Conservation (phyloP, 2,888 invertebrate species). For the Anoplius nigerrimus region DNA sequence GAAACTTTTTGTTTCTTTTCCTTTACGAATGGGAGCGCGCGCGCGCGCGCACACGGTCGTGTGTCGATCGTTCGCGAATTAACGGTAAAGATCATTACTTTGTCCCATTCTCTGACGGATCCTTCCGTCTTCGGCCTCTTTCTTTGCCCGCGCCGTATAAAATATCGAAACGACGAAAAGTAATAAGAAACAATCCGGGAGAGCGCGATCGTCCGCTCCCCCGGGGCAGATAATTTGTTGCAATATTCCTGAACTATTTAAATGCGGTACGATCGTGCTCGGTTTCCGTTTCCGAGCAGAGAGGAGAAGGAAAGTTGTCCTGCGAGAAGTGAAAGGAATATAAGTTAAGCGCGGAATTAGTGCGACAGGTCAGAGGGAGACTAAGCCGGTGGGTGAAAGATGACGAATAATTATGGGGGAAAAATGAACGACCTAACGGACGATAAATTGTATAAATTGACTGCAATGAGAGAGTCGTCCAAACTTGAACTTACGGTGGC, state of each 20-base stretch:
- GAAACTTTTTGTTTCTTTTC: too few relatives aligned
- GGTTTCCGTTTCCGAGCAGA: conserved; percentile 28
- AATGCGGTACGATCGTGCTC: conserved; percentile 36
- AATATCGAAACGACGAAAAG: too few relatives aligned
- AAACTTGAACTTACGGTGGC: conserved; percentile 39
- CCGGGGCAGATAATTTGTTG: conserved; percentile 67
- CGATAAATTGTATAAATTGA: conserved; percentile 13
- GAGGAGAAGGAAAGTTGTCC: conserved; percentile 37
- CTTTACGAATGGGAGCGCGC: too few relatives aligned
- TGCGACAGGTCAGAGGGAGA: neutral
- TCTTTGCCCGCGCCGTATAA: neutral
- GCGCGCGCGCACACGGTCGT: conserved; percentile 25
- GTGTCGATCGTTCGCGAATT: conserved; percentile 49
- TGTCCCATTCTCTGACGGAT: neutral
- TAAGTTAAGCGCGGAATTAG: conserved; percentile 20
- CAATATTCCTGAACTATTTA: conserved; percentile 66
- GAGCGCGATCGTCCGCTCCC: conserved; percentile 27
- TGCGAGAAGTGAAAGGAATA: conserved; percentile 41
- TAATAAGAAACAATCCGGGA: too few relatives aligned
- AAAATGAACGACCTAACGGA: neutral
- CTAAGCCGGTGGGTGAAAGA: neutral
- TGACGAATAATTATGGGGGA: conserved; percentile 1
- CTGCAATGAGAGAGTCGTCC: conserved; percentile 40
- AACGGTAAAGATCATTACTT: neutral
- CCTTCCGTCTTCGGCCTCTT: neutral